phyloP scores from a whole-genome alignment of 2,888 invertebrate genomes.

The Watsonalla cultraria region DNA sequence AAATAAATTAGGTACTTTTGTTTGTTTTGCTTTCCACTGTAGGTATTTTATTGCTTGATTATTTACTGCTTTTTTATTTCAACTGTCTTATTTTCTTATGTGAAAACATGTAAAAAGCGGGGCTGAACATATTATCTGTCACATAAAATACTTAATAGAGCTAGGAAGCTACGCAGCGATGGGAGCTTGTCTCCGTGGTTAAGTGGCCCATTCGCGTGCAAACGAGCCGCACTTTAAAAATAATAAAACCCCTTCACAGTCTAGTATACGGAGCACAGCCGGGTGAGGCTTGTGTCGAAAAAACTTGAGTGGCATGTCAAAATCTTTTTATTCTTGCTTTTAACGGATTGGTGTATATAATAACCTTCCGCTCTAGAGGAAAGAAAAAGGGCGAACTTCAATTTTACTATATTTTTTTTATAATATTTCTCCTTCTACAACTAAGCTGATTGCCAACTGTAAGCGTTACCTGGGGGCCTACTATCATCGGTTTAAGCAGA shows the following conservation, averaged over 20 bases:
- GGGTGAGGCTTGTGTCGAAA: conserved; percentile 2
- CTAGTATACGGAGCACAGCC: conserved; percentile 32
- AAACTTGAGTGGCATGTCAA: conserved; percentile 2
- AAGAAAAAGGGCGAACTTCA: too few relatives aligned
- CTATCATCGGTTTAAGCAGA: too few relatives aligned
- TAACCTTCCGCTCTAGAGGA: too few relatives aligned
- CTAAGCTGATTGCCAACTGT: too few relatives aligned
- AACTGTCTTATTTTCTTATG: conserved; percentile 37
- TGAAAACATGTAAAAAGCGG: conserved; percentile 71
- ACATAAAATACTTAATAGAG: conserved; percentile 66
- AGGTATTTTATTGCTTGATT: neutral
- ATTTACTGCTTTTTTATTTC: conserved; percentile 3
- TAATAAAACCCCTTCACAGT: conserved; percentile 69
- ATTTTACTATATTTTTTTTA: too few relatives aligned
- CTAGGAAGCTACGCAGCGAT: conserved; percentile 48
- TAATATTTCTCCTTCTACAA: too few relatives aligned
- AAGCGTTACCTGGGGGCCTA: too few relatives aligned
- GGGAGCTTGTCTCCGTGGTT: conserved; percentile 70
- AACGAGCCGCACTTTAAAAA: conserved; percentile 77
- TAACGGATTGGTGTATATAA: too few relatives aligned
- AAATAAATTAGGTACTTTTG: conserved; percentile 22
- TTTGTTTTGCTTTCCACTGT: conserved; percentile 16
- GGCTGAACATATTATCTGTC: conserved; percentile 64
- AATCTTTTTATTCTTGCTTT: neutral
- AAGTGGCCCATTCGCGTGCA: conserved; percentile 80